A percentile compares a stretch with the other conserved stretches of the same genome.
These are phyloP conservation scores for Pitta sordida DNA, from an alignment of 2,113 vertebrate species.

Conservation along the genomic window DNA sequence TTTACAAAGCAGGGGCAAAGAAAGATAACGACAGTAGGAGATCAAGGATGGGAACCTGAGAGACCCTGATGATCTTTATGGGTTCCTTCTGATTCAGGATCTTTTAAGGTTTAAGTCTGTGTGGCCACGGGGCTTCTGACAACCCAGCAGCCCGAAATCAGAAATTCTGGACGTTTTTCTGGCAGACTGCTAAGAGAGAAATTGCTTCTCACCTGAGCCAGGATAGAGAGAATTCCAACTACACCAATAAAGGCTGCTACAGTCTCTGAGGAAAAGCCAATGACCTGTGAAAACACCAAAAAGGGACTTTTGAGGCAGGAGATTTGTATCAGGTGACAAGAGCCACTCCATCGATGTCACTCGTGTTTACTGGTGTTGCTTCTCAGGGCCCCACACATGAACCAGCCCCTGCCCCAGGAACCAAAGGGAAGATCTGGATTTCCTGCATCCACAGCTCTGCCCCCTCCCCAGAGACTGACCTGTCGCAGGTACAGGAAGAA, in stretches of 20 bases:
- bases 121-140: neutral
- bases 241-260: conserved; percentile 90
- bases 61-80: neutral
- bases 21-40: neutral
- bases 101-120: neutral
- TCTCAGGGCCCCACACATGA: neutral
- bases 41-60: neutral
- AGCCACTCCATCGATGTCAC: neutral
- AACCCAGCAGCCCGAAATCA: neutral
- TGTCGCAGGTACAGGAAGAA: conserved; percentile 92
- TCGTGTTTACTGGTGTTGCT: neutral
- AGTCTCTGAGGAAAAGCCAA: conserved; percentile 85
- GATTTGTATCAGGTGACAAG: neutral
- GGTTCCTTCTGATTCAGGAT: neutral
- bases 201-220: conserved; percentile 82
- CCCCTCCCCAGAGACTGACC: conserved; percentile 57
- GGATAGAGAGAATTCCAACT: conserved; percentile 88
- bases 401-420: neutral
- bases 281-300: conserved; percentile 75
- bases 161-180: neutral
- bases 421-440: neutral
- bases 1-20: neutral
- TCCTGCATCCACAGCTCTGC: neutral
- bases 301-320: neutral
- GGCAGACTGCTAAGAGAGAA: neutral